Base-by-base conservation (phyloP, 2,888 invertebrate genomes). In the Chloroclysta siterata region DNA sequence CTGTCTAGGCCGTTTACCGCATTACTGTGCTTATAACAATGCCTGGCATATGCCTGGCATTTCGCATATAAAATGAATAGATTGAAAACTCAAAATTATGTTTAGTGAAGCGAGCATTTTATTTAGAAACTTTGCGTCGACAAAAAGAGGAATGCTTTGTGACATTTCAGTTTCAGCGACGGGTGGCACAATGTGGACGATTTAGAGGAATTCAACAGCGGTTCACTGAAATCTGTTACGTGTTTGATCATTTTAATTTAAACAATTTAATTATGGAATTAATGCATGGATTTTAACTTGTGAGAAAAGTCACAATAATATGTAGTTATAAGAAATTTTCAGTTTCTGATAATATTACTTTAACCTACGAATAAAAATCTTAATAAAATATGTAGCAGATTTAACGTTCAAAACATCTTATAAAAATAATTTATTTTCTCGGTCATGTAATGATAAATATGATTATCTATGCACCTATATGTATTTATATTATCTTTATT, bases 11-110 rank as follows among this genome's bases (percentile, higher is more conserved):
- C 39, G 15, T 53, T 48, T 39, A 33, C 10, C 3, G 5, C n/a
- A 33, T 5, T 33, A 44, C 60, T 60, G 75, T 71, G 74, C 83
- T 89, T 83, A 85, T 81, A 88, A 88, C 89, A 89, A 89, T 84
- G 81, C 78, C 81, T 78, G 78, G 3, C 22, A 22, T 22, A 22
- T 22, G 22, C 22, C 22, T 22, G 84, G 88, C 87, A 81, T 80
- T 73, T 83, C 85, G 83, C 83, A 88, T 88, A 87, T 85, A 87
- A 87, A 82, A 87, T 83, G 83, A 81, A 87, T 85, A 85, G 72
- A 78, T 79, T 76, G 75, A 81, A 81, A 81, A 82, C 75, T 69
- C 72, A 80, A 78, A 79, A 74, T 74, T 65, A 69, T 63, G 72
- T 72, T 65, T 69, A 68, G 68, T 65, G 65, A 63, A 58, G 64